Percentiles rank a stretch among this genome's conserved stretches.
These are phyloP conservation scores for Rhorus exstirpatorius DNA, from an alignment of 2,888 invertebrate species.

Conservation along the genomic window DNA sequence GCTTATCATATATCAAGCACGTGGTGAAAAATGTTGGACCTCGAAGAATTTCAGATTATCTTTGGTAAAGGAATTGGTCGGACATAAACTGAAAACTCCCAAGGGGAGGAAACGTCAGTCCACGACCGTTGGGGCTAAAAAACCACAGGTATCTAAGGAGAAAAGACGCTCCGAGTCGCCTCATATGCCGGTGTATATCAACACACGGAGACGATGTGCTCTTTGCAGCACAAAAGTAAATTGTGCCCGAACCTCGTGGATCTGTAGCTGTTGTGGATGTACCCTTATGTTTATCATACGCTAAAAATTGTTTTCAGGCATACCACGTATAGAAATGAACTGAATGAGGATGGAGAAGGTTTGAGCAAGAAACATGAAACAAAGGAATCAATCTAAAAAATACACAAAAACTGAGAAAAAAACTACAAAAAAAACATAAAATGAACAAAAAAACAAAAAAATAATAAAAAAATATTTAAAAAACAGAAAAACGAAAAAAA, in stretches of 20 bases:
- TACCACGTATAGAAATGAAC: constrained; percentile 35
- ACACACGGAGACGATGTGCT: no score
- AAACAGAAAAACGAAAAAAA: no score
- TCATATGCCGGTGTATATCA: no score
- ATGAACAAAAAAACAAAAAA: no score
- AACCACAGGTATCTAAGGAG: no score
- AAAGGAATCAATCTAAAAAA: neutral
- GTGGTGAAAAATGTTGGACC: constrained; percentile 36
- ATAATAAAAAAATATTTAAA: no score
- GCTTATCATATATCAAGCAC: no score
- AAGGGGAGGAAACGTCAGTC: constrained; percentile 41
- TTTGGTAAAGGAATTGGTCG: constrained; percentile 33
- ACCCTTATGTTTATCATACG: constrained; percentile 36
- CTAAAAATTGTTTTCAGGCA: constrained; percentile 36
- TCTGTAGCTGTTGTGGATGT: constrained; percentile 33
- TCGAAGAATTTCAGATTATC: constrained; percentile 34
- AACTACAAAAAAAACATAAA: no score
- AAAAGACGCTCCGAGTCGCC: no score
- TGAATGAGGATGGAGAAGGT: constrained; percentile 5
- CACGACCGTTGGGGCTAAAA: constrained; percentile 31
- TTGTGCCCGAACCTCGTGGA: constrained; percentile 31
- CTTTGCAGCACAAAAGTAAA: constrained; percentile 35
- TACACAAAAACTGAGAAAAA: neutral
- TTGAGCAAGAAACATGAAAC: constrained; percentile 3
- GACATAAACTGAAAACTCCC: constrained; percentile 25